Base-by-base conservation (phyloP, 2,888 invertebrate species). In the Iselma pallidipennis region DNA sequence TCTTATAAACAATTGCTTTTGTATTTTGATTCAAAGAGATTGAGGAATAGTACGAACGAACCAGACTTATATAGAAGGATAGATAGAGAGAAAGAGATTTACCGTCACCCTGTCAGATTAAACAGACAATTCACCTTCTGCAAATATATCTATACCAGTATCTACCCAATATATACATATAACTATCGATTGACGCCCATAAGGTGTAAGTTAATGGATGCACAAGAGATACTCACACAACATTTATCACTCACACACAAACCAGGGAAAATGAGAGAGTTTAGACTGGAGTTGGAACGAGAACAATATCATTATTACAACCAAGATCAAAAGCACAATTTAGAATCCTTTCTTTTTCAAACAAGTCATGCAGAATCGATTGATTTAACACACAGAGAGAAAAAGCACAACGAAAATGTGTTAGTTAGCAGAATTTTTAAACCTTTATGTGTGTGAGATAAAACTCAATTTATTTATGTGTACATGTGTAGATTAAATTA, bases 151-250 rank as follows among this genome's bases (percentile, higher is more conserved):
- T n/a, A n/a, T 28, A 28, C 4, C 6, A 7, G 6, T 28, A 28
- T 6, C 3, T 28, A n/a, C 28, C 9, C 28, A 1, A 5, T 28
- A 28, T 28, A 28, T 28, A 28, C 4, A 28, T 28, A 7, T 28
- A 28, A 7, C 28, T 45, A 57, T 57, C 33, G 57, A 49, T 57
- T 25, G 48, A 48, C 37, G 9, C 23, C 26, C 21, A 29, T 49
- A 49, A 57, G 57, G 57, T 48, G 57, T 57, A 49, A 28, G 21
- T 57, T 57, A 57, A 57, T 57, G 33, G 37, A 57, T 57, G 50
- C 57, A 57, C 50, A 57, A 28, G 2, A 6, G 33, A 19, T 21
- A 50, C 49, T 57, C 33, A 50, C 57, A 50, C 55, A 55, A 45
- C 54, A 23, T 16, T 54, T 54, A 37, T 54, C 14, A 48, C 14